phyloP scores from a whole-genome alignment of 2,113 vertebrate genomes.

The Halcyon malimbica region DNA sequence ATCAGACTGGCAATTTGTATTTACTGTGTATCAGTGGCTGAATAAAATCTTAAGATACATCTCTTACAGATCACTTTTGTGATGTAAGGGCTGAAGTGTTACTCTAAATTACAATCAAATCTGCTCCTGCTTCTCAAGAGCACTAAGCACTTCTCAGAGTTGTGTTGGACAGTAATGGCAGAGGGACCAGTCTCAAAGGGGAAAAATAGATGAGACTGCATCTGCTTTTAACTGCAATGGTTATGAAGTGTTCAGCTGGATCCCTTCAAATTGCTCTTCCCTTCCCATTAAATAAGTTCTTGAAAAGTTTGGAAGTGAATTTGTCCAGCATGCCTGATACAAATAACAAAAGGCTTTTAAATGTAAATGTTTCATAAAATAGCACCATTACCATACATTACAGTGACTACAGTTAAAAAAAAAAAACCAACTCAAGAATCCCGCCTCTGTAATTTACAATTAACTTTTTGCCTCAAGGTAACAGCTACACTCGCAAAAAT shows the following conservation, averaged over 20 bases:
- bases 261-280: slow-evolving; percentile 5
- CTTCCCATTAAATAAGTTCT: neutral
- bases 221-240: neutral
- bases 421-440: neutral
- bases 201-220: neutral
- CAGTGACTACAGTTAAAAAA: slow-evolving; percentile 36
- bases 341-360: slow-evolving; percentile 6
- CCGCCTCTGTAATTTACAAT: slow-evolving; percentile 71
- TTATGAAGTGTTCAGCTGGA: slow-evolving; percentile 3
- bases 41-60: neutral
- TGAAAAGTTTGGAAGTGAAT: slow-evolving; percentile 47
- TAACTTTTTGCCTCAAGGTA: slow-evolving; percentile 77
- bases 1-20: neutral
- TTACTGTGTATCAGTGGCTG: neutral
- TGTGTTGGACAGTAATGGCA: neutral
- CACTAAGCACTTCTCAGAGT: neutral
- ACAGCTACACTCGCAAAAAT: slow-evolving; percentile 71
- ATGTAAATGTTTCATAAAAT: slow-evolving; percentile 24
- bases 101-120: neutral
- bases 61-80: neutral
- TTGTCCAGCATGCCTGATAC: neutral
- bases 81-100: neutral
- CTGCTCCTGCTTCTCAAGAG: neutral
- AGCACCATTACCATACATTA: slow-evolving; percentile 18
- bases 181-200: neutral